Base-by-base conservation (phyloP, 2,113 vertebrate genomes). In the Rhabdornis inornatus region DNA sequence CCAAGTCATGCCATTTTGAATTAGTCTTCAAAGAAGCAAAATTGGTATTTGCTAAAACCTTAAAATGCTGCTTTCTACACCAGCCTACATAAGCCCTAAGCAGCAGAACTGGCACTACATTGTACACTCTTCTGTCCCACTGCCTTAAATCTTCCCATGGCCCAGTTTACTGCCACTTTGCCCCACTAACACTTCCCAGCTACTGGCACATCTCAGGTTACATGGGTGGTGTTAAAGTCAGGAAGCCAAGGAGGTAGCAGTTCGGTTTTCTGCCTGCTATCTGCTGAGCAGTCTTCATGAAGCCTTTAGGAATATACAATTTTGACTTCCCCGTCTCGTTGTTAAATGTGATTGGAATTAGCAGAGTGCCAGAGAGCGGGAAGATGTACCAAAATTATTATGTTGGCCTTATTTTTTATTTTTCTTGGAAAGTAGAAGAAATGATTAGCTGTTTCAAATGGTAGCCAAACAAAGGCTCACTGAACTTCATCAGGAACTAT, bases 141-240 rank as follows among this genome's bases (percentile, higher is more conserved):
- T 63, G 45, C 23, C 50, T 71, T 42, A 22, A 33, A 22, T 79
- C 35, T 60, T 60, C 55, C 15, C 13, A 27, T 8, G 17, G 37
- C 31, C 50, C 37, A 10, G 5, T 61, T 65, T 47, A 24, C 1
- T 13, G 44, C 19, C 44, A 4, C n/a, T 59, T 78, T 4, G 30
- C 21, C 66, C 44, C 24, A 27, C 37, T 23, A 45, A 21, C 13
- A 3, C 61, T 63, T 75, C 61, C 7, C 44, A 90, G 23, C 21
- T 75, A 11, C 35, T 47, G 74, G 44, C 30, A 35, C 52, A 16
- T 82, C 25, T 84, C 20, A 8, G n/a, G 25, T 70, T 78, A 71
- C 1, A 0, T 23, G 7, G 12, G 1, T 33, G 19, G 20, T 39
- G 60, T 31, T 64, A 40, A 45, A 13, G 59, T 35, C 1, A 1